A percentile compares a stretch with the other conserved stretches of the same genome.
Conservation (phyloP, 2,888 invertebrate genomes). For the Stenoptilia bipunctidactyla region DNA sequence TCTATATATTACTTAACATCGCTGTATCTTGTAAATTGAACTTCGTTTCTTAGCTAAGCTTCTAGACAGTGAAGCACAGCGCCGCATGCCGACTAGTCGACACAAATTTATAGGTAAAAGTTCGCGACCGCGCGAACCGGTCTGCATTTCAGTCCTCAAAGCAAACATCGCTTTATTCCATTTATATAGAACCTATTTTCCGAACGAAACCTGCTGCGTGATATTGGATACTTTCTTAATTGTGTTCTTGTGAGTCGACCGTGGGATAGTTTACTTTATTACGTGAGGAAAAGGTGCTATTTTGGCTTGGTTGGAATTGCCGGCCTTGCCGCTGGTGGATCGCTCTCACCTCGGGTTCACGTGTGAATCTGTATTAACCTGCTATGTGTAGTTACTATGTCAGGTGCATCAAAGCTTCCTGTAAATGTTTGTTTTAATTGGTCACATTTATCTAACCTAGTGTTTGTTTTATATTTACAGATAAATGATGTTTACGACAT, state of each 20-base stretch:
- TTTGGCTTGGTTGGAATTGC: conserved; percentile 40
- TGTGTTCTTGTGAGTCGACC: conserved; percentile 42
- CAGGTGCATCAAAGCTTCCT: conserved; percentile 31
- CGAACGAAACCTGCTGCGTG: conserved; percentile 19
- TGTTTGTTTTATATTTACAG: too few relatives aligned
- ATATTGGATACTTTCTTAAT: conserved; percentile 69
- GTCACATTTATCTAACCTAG: too few relatives aligned
- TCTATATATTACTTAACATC: too few relatives aligned
- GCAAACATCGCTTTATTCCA: conserved; percentile 36
- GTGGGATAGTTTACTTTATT: conserved; percentile 56
- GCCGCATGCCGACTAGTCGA: conserved; percentile 52
- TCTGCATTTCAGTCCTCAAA: conserved; percentile 24
- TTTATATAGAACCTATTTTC: conserved; percentile 35
- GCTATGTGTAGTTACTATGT: conserved; percentile 45
- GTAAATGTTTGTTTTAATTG: conserved; percentile 8
- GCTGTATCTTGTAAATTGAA: conserved; percentile 23
- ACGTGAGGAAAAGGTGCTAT: conserved; percentile 34
- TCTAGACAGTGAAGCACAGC: conserved; percentile 41
- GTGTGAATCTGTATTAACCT: conserved; percentile 66
- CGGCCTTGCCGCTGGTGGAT: conserved; percentile 67
- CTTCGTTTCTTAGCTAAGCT: conserved; percentile 28
- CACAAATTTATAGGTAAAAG: conserved; percentile 72
- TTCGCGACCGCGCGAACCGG: conserved; percentile 67
- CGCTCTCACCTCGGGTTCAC: conserved; percentile 67
- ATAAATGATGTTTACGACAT: too few relatives aligned